These are phyloP conservation scores for Saccopteryx leptura DNA, from an alignment of 2,113 vertebrate species.

Conservation along the genomic window DNA sequence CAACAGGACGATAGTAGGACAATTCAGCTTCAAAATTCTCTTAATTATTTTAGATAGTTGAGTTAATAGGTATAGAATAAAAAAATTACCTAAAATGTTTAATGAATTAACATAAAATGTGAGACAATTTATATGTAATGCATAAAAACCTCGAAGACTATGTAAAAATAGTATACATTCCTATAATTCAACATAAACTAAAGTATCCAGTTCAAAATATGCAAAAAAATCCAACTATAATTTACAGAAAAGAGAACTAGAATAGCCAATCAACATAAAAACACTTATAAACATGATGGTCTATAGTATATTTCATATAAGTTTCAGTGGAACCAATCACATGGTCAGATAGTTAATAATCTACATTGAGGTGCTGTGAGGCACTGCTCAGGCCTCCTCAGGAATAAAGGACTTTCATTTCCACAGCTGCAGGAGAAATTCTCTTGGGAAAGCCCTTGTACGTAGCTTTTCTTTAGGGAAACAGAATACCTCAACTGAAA, in stretches of 20 bases:
- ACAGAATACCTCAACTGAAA: neutral
- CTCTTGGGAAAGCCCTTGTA: neutral
- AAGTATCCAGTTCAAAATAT: neutral
- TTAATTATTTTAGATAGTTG: neutral
- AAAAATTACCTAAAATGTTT: neutral
- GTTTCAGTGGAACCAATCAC: neutral
- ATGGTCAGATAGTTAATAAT: neutral
- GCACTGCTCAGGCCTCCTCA: accelerated
- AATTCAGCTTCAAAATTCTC: neutral
- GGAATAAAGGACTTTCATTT: neutral
- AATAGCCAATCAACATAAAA: neutral
- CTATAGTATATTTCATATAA: neutral
- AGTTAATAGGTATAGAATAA: neutral
- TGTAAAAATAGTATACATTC: neutral
- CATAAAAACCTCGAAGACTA: neutral
- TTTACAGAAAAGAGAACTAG: neutral
- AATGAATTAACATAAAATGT: neutral
- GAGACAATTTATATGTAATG: neutral
- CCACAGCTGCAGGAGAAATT: neutral
- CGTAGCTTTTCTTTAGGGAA: neutral
- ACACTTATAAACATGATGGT: neutral
- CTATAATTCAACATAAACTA: neutral
- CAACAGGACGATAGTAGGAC: neutral
- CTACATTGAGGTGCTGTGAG: neutral
- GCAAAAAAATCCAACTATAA: neutral